Conservation (phyloP, 1,140 invertebrate species). For the Amphibalanus amphitrite region DNA sequence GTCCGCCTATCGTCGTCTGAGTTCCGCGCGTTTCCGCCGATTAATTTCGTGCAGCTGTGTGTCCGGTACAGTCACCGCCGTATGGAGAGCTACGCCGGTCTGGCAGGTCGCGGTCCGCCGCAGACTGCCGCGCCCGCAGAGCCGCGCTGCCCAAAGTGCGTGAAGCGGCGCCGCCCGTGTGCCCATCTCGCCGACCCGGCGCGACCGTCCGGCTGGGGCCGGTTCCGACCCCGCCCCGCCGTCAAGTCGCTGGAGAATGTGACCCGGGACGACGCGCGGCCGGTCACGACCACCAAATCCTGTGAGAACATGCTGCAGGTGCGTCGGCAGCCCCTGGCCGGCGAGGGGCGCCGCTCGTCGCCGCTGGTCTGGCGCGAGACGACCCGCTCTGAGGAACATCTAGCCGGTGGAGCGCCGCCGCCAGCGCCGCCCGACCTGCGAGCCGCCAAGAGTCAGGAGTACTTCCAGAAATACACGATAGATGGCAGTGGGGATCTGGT, state of each 20-base stretch:
- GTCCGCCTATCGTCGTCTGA: neutral
- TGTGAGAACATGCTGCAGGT: neutral
- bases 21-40: neutral
- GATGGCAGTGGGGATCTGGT: neutral
- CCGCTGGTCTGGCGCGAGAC: neutral
- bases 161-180: neutral
- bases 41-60: neutral
- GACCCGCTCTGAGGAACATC: neutral
- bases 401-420: neutral
- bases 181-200: neutral
- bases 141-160: neutral
- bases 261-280: too few relatives aligned
- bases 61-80: neutral
- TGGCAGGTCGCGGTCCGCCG: neutral
- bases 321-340: neutral
- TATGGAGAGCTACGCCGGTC: neutral
- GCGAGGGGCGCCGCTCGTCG: neutral
- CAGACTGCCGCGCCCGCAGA: neutral
- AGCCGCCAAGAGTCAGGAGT: neutral
- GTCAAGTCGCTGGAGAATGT: neutral
- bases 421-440: neutral
- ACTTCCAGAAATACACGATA: neutral
- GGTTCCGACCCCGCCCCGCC: neutral
- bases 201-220: neutral
- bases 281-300: neutral